Base-by-base conservation (phyloP, 1,140 invertebrate species). In the Hylaeus anthracinus region DNA sequence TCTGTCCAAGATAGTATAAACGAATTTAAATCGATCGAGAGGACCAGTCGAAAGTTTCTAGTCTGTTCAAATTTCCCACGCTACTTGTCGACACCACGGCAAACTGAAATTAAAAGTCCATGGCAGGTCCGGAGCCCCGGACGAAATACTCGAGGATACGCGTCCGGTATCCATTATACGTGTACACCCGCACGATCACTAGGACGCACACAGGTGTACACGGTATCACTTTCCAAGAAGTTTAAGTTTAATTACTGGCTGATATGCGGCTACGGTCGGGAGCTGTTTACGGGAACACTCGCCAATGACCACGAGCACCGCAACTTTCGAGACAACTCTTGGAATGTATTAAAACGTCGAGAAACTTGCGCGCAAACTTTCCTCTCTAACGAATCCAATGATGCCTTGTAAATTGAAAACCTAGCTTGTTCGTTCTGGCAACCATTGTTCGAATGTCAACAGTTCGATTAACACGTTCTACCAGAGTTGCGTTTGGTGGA, bases 161-260 rank as follows among this genome's bases (percentile, higher is more conserved):
- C 41, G 37, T 5, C 45, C n/a, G 9, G 45, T 67, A 9, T 67
- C 65, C 51, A 45, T 12, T 15, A 5, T 14, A 58, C 41, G 15
- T 37, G 12, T 10, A 26, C 14, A 41, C 1, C 26, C 41, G 4
- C 10, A 56, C 55, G 55, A 10, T 6, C 26, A 4, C 41, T 10
- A 26, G 63, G 3, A 64, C 69, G 53, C 15, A 26, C 51, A 14
- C 51, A 15, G 5, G 6, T 12, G 12, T 26, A 6, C 43, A 43
- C 39, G 63, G 69, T 84, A 85, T 77, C 84, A 66, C 72, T 85
- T 77, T 63, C 53, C 72, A 63, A 64, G 78, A 85, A 85, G 83
- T 85, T 85, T 85, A 85, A 85, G 84, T 85, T 85, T 85, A 85
- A 85, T 85, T 85, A 85, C 72, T 39, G 72, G 15, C 43, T 71